phyloP scores from a whole-genome alignment of 2,797 vertebrate species.

The Rhynchonycteris naso region DNA sequence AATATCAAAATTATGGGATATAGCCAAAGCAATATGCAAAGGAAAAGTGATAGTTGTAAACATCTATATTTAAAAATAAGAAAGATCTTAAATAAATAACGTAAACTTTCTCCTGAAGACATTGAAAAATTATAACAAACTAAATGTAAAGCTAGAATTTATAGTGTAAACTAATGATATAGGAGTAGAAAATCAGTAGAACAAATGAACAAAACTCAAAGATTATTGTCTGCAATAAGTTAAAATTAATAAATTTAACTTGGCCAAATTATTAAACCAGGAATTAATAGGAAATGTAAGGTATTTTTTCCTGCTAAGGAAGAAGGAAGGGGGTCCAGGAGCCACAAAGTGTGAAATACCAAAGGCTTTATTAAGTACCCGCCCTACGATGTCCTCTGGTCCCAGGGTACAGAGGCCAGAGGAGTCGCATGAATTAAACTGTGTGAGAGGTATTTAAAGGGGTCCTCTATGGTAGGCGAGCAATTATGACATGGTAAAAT shows the following conservation, averaged over 20 bases:
- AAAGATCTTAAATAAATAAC: not conserved
- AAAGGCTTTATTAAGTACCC: too few species aligned
- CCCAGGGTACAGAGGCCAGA: too few species aligned
- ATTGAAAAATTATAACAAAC: not conserved
- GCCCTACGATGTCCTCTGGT: too few species aligned
- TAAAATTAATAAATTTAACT: not conserved
- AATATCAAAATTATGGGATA: not conserved
- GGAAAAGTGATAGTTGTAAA: not conserved
- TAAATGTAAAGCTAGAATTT: not conserved
- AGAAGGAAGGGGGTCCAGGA: too few species aligned
- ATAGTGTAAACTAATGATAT: not conserved
- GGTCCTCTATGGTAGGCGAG: too few species aligned
- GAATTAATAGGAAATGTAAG: too few species aligned
- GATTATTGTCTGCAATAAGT: not conserved
- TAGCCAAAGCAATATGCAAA: not conserved
- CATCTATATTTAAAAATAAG: not conserved
- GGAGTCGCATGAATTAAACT: too few species aligned
- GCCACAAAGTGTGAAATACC: too few species aligned
- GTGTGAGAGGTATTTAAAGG: too few species aligned
- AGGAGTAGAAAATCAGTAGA: not conserved
- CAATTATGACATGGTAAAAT: too few species aligned
- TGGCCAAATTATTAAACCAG: not conserved
- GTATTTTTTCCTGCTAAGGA: too few species aligned
- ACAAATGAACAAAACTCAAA: not conserved
- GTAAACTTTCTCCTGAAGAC: not conserved